Evolutionary conservation across 2,888 invertebrate species (phyloP), one percentile per base, ranked within the genome.

Genomic region (Drosophila gaucha): DNA sequence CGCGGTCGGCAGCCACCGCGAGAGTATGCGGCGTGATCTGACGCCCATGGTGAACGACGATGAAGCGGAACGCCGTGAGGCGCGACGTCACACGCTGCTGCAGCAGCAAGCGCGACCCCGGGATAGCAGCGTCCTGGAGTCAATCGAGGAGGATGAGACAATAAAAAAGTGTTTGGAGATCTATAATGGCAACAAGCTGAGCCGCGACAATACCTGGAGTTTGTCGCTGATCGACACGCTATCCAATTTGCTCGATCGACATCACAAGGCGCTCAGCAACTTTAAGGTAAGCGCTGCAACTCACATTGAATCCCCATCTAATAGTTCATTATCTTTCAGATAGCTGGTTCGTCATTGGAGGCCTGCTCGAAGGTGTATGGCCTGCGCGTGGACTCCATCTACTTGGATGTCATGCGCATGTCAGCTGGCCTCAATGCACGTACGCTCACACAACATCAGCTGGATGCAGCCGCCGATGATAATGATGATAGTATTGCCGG

Each of bases 341-440:
- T 96, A 10, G 97, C 96, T 1, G 96, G 97, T 46, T 95, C 96
- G 0, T 95, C 97, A 0, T 92, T 98, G 47, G 98, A 98, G 90
- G 97, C 97, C 0, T 96, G 97, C 8, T 94, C 97, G 0, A 96
- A 96, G 89, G 97, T 98, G 51, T 98, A 98, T 91, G 95, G 96
- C 0, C 94, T 95, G 65, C 93, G 97, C 64, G 98, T 98, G 0
- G 98, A 98, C 91, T 95, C 95, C 33, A 94, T 97, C 9, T 95
- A 97, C 90, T 93, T 94, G 39, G 96, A 97, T 88, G 95, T 96
- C 1, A 92, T 96, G 71, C 96, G 96, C 88, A 95, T 97, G 92
- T 94, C 95, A 1, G 94, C 95, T 0, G 95, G 95, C 0, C 69
- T 92, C 2, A 91, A 89, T 76, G 90, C 91, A 1, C 90, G 90